A percentile compares a stretch with the other conserved stretches of the same genome.
These are phyloP conservation scores for Acanthopleura granulata DNA, from an alignment of 2,888 invertebrate species.

Conservation along the genomic window DNA sequence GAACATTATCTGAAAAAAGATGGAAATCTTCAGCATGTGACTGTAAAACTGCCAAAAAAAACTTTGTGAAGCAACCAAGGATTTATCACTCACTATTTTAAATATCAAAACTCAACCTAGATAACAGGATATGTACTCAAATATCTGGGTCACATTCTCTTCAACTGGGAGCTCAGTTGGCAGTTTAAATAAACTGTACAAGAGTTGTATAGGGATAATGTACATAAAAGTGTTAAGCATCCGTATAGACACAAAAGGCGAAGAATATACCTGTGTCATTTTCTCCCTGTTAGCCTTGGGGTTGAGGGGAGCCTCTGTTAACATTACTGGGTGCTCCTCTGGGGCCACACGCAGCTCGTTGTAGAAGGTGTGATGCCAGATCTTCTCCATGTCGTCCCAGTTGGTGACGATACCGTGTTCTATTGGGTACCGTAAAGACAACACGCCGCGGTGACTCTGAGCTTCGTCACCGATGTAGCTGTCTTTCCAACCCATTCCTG, in stretches of 20 bases:
- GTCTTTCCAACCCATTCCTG: not conserved
- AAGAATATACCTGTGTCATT: not conserved
- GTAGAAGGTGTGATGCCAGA: slow-evolving; percentile 8
- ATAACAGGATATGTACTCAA: no score
- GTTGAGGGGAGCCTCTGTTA: not conserved
- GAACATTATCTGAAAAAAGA: slow-evolving; percentile 22
- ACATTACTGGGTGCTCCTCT: not conserved
- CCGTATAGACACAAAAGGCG: no score
- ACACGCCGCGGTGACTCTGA: not conserved
- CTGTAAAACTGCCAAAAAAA: no score
- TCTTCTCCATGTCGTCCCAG: slow-evolving; percentile 7
- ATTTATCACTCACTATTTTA: no score
- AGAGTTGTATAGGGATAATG: no score
- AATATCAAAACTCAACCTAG: no score
- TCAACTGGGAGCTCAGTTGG: no score
- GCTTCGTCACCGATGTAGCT: not conserved
- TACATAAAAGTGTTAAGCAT: no score
- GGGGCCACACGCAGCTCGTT: slow-evolving; percentile 3
- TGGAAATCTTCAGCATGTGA: no score
- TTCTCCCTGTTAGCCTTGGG: not conserved
- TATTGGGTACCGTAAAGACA: not conserved
- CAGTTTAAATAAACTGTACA: no score
- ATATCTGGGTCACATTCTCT: no score
- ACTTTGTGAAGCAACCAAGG: no score
- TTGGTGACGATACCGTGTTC: slow-evolving; percentile 6